Base-by-base conservation (phyloP, 2,113 vertebrate species). In the Gambusia affinis region DNA sequence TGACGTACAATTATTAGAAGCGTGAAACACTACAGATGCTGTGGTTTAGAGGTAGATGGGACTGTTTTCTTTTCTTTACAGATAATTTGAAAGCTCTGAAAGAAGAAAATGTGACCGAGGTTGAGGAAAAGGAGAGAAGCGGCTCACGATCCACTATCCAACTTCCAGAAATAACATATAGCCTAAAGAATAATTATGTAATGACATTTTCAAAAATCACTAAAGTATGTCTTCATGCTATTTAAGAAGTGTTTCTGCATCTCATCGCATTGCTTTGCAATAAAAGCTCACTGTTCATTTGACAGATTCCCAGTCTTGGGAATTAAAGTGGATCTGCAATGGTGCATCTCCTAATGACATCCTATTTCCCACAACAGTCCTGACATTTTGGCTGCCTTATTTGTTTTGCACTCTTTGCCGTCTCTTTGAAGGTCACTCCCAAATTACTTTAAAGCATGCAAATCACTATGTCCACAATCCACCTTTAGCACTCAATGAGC, bases 361-460 rank as follows among this genome's bases (percentile, higher is more conserved):
- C 73, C 84, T 75, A 66, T 92, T 83, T 87, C 76, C 79, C 72
- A 75, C 65, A 92, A 90, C 90, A 73, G 76, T 85, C 75, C 80
- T 95, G 94, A 93, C 93, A 95, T 95, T 95, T 94, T 74, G 85
- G 76, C 88, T 65, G 85, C 80, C 81, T 88, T 94, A 87, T 93
- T 93, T 92, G 87, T 91, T 94, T 91, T 76, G 63, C 77, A 76
- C 85, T 85, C 60, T 90, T 92, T 87, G 74, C 75, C 30, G 78
- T 72, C 83, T 83, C 87, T 92, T 90, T 93, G 94, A 95, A 94
- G 94, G 94, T 94, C 94, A 95, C 78, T 73, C 67, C 73, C 54
- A 91, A 94, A 94, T 93, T 84, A 86, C 91, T 89, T 92, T 88
- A 92, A 92, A 89, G 91, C 89, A 90, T 93, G 92, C 88, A 94